Evolutionary conservation across 2,888 invertebrate genomes (phyloP), one percentile per base, ranked within the genome.

Genomic region (Teleiodes luculella): DNA sequence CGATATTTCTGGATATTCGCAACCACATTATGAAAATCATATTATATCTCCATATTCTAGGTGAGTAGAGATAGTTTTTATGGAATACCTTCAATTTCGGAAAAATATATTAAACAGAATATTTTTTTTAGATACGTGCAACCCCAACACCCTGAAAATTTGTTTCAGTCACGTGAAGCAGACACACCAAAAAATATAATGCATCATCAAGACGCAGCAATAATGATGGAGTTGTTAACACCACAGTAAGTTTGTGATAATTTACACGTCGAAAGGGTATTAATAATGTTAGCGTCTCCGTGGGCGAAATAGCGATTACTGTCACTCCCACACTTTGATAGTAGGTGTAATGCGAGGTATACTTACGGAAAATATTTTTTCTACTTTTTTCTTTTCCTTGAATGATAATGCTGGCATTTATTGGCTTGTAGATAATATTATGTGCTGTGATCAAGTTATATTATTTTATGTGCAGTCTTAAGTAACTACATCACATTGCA

Each of bases 171-270:
- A 80, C 78, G 74, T 35, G 74, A 73, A 24, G 57, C 59, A 0
- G 74, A 79, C 39, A 41, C 61, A 14, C 64, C 61, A 45, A 67
- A 62, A 36, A 73, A 70, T 20, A 43, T 28, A 63, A 65, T 72
- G 11, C 87, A 87, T 62, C 85, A 82, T 1, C 87, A 87, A 72
- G 87, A 87, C 51, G 63, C 78, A 35, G 80, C 78, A 54, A 84
- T 87, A 60, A 64, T 80, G 18, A 76, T 76, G 74, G 72, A 63
- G 33, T 73, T 73, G 24, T 63, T 85, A 14, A 64, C 65, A 16
- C 63, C 70, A 28, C 74, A 70, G 86, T 85, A 70, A 78, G 80
- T 49, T 13, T n/a, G 5, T n/a, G n/a, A n/a, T n/a, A n/a, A n/a
- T n/a, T n/a, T n/a, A n/a, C n/a, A n/a, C n/a, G n/a, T n/a, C 16